Percentiles rank a stretch among this genome's conserved stretches.
Conservation (phyloP, 2,113 vertebrate species). For the Lepidothrix coronata region DNA sequence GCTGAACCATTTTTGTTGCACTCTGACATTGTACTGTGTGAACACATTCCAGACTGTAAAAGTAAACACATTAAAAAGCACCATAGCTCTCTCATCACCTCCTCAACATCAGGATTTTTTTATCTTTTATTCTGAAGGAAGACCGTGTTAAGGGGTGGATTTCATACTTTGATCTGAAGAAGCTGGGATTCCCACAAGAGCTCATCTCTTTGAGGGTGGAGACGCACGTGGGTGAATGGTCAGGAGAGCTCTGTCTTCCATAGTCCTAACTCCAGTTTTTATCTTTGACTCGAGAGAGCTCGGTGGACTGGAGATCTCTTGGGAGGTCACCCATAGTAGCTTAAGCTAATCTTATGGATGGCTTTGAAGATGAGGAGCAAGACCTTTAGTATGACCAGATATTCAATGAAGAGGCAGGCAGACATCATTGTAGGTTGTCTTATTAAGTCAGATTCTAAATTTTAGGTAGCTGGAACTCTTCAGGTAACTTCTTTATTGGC, state of each 20-base stretch:
- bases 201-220: background rate
- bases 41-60: conserved; percentile 18
- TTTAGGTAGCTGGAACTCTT: background rate
- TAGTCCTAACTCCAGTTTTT: background rate
- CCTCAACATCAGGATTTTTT: background rate
- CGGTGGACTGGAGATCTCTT: background rate
- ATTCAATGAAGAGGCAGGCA: background rate
- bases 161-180: conserved; percentile 4
- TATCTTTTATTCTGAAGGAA: background rate
- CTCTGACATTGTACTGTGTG: background rate
- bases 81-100: conserved; percentile 3
- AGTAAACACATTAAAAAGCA: conserved; percentile 17
- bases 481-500: background rate
- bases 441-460: background rate
- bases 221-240: background rate
- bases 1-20: background rate
- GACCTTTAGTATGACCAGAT: background rate
- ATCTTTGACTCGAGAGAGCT: background rate
- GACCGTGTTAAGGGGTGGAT: background rate
- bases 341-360: background rate
- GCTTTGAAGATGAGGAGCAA: background rate
- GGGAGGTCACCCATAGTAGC: background rate
- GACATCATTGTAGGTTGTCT: background rate
- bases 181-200: background rate
- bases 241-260: background rate